These are phyloP conservation scores for Agrochola lota DNA, from an alignment of 2,888 invertebrate genomes.

Conservation along the genomic window DNA sequence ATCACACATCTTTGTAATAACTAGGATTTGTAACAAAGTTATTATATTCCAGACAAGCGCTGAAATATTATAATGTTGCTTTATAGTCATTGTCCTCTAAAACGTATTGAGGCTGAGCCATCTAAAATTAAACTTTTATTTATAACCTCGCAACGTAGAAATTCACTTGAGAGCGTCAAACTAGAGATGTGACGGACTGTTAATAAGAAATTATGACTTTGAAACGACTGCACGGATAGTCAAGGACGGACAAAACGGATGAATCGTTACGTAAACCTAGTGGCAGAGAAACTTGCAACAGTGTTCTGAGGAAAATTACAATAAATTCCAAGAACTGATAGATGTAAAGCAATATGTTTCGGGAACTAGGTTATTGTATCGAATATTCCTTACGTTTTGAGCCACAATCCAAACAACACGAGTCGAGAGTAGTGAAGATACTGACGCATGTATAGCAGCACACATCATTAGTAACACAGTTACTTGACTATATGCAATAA, in stretches of 20 bases:
- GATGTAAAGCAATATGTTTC: conserved; percentile 34
- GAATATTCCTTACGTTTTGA: conserved; percentile 10
- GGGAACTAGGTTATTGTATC: conserved; percentile 27
- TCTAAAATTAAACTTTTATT: conserved; percentile 76
- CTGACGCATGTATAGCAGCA: conserved; percentile 5
- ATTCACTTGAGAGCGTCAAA: conserved; percentile 64
- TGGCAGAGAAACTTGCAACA: conserved; percentile 15
- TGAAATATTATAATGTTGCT: conserved; percentile 46
- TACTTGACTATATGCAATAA: not conserved
- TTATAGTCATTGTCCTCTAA: conserved; percentile 72
- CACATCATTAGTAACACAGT: not conserved
- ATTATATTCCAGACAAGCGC: conserved; percentile 41
- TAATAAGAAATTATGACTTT: conserved; percentile 63
- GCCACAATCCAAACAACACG: conserved; percentile 8
- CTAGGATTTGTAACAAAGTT: conserved; percentile 16
- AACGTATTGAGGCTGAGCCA: conserved; percentile 70
- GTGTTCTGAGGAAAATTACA: conserved; percentile 39
- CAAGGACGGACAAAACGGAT: conserved; percentile 41
- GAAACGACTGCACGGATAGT: conserved; percentile 49
- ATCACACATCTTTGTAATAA: conserved; percentile 32
- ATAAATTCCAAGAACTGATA: conserved; percentile 33
- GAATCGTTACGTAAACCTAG: conserved; percentile 47
- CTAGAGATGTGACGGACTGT: conserved; percentile 59
- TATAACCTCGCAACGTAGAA: conserved; percentile 69
- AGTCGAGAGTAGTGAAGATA: conserved; percentile 4